These are phyloP conservation scores for Cyphomyrus plagiostoma DNA, from an alignment of 2,113 vertebrate species.

Conservation along the genomic window DNA sequence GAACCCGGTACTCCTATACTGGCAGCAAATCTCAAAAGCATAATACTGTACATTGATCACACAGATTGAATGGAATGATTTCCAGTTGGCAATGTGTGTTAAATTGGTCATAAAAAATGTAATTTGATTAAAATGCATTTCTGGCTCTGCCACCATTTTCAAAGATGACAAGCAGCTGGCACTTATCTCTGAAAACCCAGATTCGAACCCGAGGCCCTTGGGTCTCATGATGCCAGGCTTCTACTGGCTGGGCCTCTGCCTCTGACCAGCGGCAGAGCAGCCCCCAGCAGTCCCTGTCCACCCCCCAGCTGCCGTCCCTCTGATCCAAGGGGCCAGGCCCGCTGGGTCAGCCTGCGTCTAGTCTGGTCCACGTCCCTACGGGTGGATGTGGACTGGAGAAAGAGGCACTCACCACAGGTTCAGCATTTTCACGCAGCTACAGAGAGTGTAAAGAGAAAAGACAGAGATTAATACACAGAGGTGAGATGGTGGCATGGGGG, in stretches of 20 bases:
- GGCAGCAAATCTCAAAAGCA: background rate
- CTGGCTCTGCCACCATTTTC: background rate
- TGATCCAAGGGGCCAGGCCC: background rate
- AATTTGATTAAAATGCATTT: background rate
- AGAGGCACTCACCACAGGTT: slow-evolving; percentile 99
- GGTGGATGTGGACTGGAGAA: slow-evolving; percentile 84
- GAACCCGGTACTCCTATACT: background rate
- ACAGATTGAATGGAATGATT: background rate
- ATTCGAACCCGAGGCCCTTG: background rate
- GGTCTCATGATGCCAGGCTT: background rate
- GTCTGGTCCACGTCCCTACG: slow-evolving; percentile 79
- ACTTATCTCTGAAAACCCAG: background rate
- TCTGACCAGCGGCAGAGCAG: background rate
- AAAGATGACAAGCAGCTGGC: background rate
- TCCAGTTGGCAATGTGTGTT: background rate
- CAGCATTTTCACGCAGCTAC: slow-evolving; percentile 99
- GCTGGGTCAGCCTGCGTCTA: slow-evolving; percentile 38
- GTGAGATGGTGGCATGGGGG: slow-evolving; percentile 61
- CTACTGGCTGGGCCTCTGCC: background rate
- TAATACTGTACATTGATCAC: background rate
- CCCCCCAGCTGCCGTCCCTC: background rate
- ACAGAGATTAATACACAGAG: slow-evolving; percentile 82
- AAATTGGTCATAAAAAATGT: background rate
- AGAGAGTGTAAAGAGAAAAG: slow-evolving; percentile 87
- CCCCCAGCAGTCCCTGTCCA: slow-evolving; percentile 11